Conservation (phyloP, 2,113 vertebrate genomes). For the Jacana jacana region DNA sequence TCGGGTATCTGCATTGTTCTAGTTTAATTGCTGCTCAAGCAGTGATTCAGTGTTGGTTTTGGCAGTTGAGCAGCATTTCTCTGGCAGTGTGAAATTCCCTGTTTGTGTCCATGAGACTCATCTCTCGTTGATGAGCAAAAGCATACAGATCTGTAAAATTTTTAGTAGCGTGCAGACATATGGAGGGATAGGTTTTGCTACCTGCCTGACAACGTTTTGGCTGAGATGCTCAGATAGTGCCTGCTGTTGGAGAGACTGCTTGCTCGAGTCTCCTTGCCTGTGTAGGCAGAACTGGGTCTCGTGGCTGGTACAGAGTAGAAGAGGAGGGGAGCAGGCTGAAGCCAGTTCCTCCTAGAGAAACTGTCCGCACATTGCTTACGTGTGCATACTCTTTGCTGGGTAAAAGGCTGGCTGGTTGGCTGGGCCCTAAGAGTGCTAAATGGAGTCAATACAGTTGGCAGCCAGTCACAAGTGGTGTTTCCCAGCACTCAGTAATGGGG, state of each 20-base stretch:
- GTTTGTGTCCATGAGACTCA: not conserved
- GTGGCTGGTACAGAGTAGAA: not conserved
- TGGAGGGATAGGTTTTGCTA: not conserved
- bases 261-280: not conserved
- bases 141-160: not conserved
- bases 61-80: slow-evolving; percentile 1
- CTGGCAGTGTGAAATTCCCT: not conserved
- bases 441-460: not conserved
- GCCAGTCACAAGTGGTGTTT: not conserved
- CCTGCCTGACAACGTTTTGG: rapidly evolving
- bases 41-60: not conserved
- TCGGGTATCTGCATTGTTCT: not conserved
- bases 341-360: no score
- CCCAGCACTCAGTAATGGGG: not conserved
- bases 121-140: not conserved
- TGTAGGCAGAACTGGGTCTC: rapidly evolving
- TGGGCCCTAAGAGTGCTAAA: not conserved
- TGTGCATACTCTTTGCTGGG: not conserved
- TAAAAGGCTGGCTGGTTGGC: not conserved
- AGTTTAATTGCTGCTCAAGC: slow-evolving; percentile 28
- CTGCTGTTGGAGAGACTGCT: not conserved
- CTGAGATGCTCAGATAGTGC: not conserved
- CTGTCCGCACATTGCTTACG: not conserved
- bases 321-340: not conserved
- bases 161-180: not conserved